Percentiles rank a stretch among this genome's conserved stretches.
These are phyloP conservation scores for Oxycera nigricornis DNA, from an alignment of 2,888 invertebrate genomes.

Conservation along the genomic window DNA sequence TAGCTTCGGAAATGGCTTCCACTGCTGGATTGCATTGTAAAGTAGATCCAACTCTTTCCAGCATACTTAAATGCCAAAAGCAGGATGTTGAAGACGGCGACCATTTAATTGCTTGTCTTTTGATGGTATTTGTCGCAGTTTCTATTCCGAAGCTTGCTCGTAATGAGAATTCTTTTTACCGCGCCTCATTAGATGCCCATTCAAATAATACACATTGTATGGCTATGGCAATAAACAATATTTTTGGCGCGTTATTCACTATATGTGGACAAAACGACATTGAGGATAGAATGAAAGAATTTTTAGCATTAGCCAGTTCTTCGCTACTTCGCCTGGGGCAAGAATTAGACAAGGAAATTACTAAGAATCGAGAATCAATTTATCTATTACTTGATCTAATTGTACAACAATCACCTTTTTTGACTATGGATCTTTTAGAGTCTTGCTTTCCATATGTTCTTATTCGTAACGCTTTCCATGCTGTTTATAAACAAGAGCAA, in stretches of 20 bases:
- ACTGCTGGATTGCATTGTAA: constrained; percentile 93
- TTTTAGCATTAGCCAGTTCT: constrained; percentile 89
- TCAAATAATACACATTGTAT: constrained; percentile 99
- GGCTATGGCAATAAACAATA: constrained; percentile 93
- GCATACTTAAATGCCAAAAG: constrained; percentile 89
- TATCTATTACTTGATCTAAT: constrained; percentile 96
- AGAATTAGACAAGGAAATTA: constrained; percentile 93
- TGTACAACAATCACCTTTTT: constrained; percentile 96
- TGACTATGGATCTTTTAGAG: constrained; percentile 98
- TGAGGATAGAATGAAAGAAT: constrained; percentile 97
- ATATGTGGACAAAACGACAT: constrained; percentile 96
- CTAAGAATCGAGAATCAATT: constrained; percentile 93
- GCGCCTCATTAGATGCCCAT: constrained; percentile 89
- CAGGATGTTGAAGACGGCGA: constrained; percentile 89
- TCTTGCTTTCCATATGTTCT: constrained; percentile 99
- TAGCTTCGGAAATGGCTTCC: constrained; percentile 97
- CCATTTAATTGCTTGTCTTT: constrained; percentile 88
- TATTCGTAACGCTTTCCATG: constrained; percentile 97
- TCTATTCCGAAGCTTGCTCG: constrained; percentile 94
- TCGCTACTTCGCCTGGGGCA: constrained; percentile 93
- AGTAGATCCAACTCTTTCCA: constrained; percentile 93
- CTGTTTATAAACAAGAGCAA: constrained; percentile 90
- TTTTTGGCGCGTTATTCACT: constrained; percentile 95
- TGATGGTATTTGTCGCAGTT: constrained; percentile 99
- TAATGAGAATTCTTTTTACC: constrained; percentile 87